Evolutionary conservation across 2,797 vertebrate species (phyloP).

Genomic region (Anas capensis): DNA sequence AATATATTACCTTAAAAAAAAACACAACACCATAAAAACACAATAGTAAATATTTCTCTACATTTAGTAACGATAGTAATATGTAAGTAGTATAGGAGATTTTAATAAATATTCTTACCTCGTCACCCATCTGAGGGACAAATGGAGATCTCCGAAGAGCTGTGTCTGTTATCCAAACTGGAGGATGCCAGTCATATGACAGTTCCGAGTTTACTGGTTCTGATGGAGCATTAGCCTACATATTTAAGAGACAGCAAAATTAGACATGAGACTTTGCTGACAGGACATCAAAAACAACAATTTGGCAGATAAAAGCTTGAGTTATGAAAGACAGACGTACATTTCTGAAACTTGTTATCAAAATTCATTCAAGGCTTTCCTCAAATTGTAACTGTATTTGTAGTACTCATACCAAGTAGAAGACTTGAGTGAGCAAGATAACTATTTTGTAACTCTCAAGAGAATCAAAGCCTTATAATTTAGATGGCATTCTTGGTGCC

Average conservation of each 20-base stretch:
- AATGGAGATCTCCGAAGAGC: constrained; percentile 94
- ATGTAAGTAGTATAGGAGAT: not conserved
- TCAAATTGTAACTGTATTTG: not conserved
- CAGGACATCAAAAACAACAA: not conserved
- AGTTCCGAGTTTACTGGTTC: constrained; percentile 84
- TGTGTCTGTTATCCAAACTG: constrained; percentile 95
- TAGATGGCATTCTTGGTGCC: not conserved
- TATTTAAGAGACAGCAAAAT: constrained; percentile 6
- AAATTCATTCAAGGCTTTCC: not conserved
- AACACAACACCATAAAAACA: not conserved
- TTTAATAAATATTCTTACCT: constrained; percentile 80
- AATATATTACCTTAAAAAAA: constrained; percentile 92
- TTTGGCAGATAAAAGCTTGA: not conserved
- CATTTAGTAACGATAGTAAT: not conserved
- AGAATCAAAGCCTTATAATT: not conserved
- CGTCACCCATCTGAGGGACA: constrained; percentile 98
- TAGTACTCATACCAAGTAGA: not conserved
- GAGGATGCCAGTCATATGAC: constrained; percentile 90
- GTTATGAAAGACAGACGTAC: not conserved
- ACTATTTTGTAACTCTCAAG: not conserved
- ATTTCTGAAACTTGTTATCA: not conserved
- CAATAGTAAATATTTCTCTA: not conserved
- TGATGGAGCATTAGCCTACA: constrained; percentile 79
- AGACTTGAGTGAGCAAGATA: not conserved
- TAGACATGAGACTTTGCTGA: not conserved